These are phyloP conservation scores for Gastracanthus pulcherrimus DNA, from an alignment of 2,888 invertebrate species.

Conservation along the genomic window DNA sequence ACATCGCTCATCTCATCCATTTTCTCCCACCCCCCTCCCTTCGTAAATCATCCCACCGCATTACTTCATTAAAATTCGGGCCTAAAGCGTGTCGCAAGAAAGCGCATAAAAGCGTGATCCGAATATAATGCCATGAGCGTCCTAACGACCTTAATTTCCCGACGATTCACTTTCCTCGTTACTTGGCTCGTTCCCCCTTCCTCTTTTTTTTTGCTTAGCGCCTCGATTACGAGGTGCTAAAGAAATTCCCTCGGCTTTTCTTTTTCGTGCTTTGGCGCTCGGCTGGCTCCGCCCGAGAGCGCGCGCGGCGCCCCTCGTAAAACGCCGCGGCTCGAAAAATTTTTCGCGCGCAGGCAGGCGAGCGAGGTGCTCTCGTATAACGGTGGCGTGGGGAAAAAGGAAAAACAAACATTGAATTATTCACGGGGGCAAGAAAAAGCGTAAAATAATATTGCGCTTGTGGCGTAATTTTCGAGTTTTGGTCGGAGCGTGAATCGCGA, in stretches of 20 bases:
- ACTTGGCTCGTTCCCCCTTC: not conserved
- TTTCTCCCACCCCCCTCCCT: no score
- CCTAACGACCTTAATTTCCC: slow-evolving; percentile 24
- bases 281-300: no score
- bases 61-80: not conserved
- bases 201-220: not conserved
- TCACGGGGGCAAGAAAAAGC: not conserved
- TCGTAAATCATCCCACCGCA: not conserved
- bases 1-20: no score
- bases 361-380: no score
- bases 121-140: not conserved
- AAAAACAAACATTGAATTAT: not conserved
- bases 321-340: not conserved
- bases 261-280: not conserved
- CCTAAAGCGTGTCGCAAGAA: not conserved
- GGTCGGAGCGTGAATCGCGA: not conserved
- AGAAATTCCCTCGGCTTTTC: not conserved
- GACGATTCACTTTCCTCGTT: not conserved
- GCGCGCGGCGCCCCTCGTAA: not conserved
- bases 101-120: slow-evolving; percentile 1
- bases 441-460: not conserved
- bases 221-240: slow-evolving; percentile 15
- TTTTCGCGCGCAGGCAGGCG: no score
- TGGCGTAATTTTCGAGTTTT: not conserved
- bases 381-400: not conserved